These are phyloP conservation scores for Lucilia cuprina DNA, from an alignment of 1,140 invertebrate species.

Conservation along the genomic window DNA sequence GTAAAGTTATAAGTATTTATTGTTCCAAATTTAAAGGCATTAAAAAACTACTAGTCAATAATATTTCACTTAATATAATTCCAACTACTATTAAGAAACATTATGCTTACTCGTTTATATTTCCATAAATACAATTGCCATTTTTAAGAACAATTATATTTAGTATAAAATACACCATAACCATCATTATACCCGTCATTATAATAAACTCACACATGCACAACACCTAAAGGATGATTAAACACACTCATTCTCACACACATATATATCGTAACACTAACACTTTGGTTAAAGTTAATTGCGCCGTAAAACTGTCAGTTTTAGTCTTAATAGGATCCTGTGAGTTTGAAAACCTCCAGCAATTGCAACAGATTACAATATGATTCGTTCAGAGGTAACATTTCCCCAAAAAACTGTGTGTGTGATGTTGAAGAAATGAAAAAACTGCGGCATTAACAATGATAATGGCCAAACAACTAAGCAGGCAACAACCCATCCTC, in stretches of 20 bases:
- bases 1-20: too few species aligned
- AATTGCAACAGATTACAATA: conserved; percentile 23
- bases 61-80: neutral
- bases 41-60: neutral
- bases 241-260: neutral
- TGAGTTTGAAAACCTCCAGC: neutral
- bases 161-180: neutral
- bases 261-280: neutral
- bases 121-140: neutral
- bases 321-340: conserved; percentile 13
- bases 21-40: neutral
- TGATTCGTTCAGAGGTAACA: neutral
- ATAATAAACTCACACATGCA: neutral
- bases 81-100: neutral
- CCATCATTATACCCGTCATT: neutral
- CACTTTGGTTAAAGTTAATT: conserved; percentile 26
- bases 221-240: conserved; percentile 11
- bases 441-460: neutral
- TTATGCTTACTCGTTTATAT: neutral
- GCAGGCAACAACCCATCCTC: neutral
- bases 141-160: neutral
- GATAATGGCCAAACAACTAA: neutral
- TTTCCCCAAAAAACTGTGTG: too few species aligned
- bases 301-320: conserved; percentile 31
- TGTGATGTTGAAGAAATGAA: neutral